A percentile compares a stretch with the other conserved stretches of the same genome.
phyloP scores from a whole-genome alignment of 2,797 vertebrate genomes.

The Sebastes trivittatus region DNA sequence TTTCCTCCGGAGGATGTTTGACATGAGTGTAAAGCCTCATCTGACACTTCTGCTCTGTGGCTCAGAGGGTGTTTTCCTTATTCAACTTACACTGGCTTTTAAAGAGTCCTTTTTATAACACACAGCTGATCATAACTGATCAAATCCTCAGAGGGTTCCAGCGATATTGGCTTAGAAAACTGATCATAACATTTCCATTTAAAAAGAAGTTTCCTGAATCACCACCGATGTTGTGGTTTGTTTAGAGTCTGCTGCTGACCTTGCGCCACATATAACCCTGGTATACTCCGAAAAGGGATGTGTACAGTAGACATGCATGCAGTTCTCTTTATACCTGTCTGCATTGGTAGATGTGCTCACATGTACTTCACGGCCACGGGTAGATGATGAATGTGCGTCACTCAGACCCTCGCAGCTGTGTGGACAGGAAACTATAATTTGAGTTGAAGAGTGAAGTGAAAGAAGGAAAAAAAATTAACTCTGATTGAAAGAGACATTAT shows the following conservation, averaged over 20 bases:
- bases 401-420: background rate
- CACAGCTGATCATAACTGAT: background rate
- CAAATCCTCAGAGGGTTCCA: background rate
- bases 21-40: conserved; percentile 1
- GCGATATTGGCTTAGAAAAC: background rate
- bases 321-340: background rate
- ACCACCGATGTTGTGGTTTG: background rate
- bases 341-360: background rate
- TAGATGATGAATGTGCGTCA: background rate
- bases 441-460: background rate
- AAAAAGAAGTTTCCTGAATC: background rate
- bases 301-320: too few relatives aligned
- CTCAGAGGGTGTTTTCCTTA: background rate
- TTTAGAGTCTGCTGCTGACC: background rate
- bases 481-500: background rate
- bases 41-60: background rate
- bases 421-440: background rate
- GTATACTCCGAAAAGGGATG: background rate
- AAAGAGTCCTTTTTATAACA: background rate
- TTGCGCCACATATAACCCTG: background rate
- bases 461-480: background rate
- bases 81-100: background rate
- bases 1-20: conserved; percentile 33
- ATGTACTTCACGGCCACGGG: background rate
- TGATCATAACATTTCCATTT: background rate